Evolutionary conservation across 2,797 vertebrate genomes (phyloP), one percentile per base, ranked within the genome.

Genomic region (Sciurus carolinensis): DNA sequence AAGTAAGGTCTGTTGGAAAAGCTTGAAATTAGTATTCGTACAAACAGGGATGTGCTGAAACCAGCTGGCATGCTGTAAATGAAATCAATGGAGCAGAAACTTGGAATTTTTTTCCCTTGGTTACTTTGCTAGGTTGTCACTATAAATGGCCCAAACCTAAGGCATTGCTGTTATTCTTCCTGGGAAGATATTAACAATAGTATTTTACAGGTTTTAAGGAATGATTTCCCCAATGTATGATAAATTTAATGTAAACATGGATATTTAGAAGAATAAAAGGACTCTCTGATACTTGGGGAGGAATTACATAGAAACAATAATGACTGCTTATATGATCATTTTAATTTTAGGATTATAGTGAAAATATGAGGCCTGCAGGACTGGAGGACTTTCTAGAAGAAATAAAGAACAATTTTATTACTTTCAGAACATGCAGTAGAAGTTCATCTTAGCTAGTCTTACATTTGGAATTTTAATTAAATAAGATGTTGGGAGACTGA

Each of bases 1-100:
- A 87, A 92, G 83, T 6, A 67, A 97, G 93, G 18, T 95, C 96
- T 98, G 95, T 84, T 94, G 12, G 7, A 52, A 89, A 72, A 87
- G 75, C 67, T 64, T 76, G 62, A 50, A 67, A 67, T 94, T 73
- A 67, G 30, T 71, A 79, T 94, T 95, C 15, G 20, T 47, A 54
- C n/a, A 79, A 94, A 67, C 72, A 95, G 75, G 77, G 93, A 90
- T 84, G 52, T 39, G 17, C 87, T 13, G 26, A 52, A 91, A 85
- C 83, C 91, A 96, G 89, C 77, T 80, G 76, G 52, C 69, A 33
- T 72, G 73, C 75, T 44, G 69, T 28, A 76, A 66, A 77, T 66
- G 76, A 95, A 90, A 90, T 66, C 44, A 42, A 73, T 15, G 30
- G 66, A 85, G 76, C 77, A 42, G 87, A 11, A 92, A 66, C 54